A percentile compares a stretch with the other conserved stretches of the same genome.
Evolutionary conservation across 2,888 invertebrate genomes (phyloP).

Genomic region (Pammene aurita): DNA sequence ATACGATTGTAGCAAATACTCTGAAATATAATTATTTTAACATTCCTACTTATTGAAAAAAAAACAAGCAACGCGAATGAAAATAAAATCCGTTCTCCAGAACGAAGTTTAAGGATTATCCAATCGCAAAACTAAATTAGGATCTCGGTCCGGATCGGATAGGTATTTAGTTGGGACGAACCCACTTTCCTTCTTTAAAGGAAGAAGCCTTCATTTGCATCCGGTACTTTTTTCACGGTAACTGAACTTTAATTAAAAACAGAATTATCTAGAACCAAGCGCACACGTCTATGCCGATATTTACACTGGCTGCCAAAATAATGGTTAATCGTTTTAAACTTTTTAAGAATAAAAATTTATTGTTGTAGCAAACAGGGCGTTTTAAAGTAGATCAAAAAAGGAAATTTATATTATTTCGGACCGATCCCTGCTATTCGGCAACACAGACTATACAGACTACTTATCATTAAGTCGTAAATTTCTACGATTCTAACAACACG

Average conservation of each 20-base stretch:
- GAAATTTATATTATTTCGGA: too few relatives aligned
- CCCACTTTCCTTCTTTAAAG: conserved; percentile 40
- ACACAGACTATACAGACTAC: too few relatives aligned
- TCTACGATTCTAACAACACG: too few relatives aligned
- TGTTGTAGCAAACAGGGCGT: too few relatives aligned
- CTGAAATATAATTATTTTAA: not conserved
- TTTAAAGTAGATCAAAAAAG: too few relatives aligned
- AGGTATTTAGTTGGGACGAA: conserved; percentile 46
- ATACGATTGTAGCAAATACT: too few relatives aligned
- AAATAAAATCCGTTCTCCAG: conserved; percentile 2
- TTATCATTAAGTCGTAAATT: too few relatives aligned
- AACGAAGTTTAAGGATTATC: conserved; percentile 42
- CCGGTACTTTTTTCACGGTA: conserved; percentile 71
- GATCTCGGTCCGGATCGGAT: conserved; percentile 46
- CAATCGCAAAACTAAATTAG: conserved; percentile 48
- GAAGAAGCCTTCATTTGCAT: conserved; percentile 65
- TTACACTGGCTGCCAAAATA: conserved; percentile 45
- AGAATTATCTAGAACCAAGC: conserved; percentile 53
- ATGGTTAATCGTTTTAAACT: not conserved
- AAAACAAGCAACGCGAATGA: not conserved
- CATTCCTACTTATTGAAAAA: not conserved
- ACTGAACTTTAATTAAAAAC: conserved; percentile 79
- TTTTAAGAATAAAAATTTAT: too few relatives aligned
- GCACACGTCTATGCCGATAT: conserved; percentile 46
- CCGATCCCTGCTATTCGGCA: too few relatives aligned